Percentiles rank a stretch among this genome's conserved stretches.
Evolutionary conservation across 2,888 invertebrate species (phyloP).

Genomic region (Cryptocephalus moraei): DNA sequence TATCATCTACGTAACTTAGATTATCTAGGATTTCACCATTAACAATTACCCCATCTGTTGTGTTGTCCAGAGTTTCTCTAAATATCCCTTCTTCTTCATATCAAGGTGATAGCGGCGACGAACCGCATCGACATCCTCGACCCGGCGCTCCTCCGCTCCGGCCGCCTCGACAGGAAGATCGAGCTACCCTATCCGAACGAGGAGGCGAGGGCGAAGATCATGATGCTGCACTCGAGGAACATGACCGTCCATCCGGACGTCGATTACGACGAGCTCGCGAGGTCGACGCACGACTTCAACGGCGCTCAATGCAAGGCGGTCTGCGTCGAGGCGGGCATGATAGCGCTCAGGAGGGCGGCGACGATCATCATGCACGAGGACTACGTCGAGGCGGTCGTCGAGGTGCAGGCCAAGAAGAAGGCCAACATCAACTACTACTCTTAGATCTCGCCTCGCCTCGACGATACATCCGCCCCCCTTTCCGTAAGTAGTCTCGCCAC

Average conservation of each 20-base stretch:
- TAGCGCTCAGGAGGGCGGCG: constrained; percentile 44
- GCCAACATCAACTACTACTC: constrained; percentile 94
- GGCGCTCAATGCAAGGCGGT: constrained; percentile 99
- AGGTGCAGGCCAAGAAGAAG: constrained; percentile 99
- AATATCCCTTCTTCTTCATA: too few species aligned
- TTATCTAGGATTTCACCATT: too few species aligned
- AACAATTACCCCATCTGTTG: too few species aligned
- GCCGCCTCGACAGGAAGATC: constrained; percentile 92
- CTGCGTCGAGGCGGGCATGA: constrained; percentile 97
- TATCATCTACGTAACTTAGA: too few species aligned
- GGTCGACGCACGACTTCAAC: constrained; percentile 98
- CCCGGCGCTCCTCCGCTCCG: constrained; percentile 87
- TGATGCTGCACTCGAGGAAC: constrained; percentile 97
- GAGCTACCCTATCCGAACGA: constrained; percentile 99
- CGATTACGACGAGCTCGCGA: constrained; percentile 85
- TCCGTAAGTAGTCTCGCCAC: too few species aligned
- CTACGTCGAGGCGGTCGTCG: constrained; percentile 99
- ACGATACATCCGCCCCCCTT: too few species aligned
- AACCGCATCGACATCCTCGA: constrained; percentile 95
- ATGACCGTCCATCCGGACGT: constrained; percentile 95
- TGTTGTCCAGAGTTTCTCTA: too few species aligned
- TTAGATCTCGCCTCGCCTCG: neutral
- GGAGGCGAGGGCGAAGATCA: constrained; percentile 93
- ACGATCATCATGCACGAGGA: constrained; percentile 52
- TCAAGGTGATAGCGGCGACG: constrained; percentile 54